Conservation (phyloP, 2,113 vertebrate species). For the Salvator merianae region DNA sequence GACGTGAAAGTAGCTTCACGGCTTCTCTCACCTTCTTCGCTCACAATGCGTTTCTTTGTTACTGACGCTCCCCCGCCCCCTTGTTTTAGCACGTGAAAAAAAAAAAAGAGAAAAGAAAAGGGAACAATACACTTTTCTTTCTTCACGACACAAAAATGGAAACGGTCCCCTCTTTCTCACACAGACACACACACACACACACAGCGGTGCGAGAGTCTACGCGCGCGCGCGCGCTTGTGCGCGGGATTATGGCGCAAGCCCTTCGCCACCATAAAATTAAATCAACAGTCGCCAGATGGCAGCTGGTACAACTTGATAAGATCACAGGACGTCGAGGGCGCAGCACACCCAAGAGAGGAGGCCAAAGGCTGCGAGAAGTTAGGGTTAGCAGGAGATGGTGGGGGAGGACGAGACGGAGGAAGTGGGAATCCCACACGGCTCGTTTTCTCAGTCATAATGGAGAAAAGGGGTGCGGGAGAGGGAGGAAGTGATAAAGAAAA, state of each 20-base stretch:
- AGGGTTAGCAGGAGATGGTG: neutral
- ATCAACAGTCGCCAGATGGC: constrained; percentile 78
- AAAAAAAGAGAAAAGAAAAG: no score
- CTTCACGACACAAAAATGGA: constrained; percentile 43
- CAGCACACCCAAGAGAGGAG: constrained; percentile 8
- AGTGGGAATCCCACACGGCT: neutral
- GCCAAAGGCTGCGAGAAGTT: constrained; percentile 19
- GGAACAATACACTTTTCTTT: neutral
- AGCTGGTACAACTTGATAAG: constrained; percentile 68
- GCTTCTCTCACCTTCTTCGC: constrained; percentile 46
- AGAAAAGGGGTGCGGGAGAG: no score
- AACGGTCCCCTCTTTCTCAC: constrained; percentile 33
- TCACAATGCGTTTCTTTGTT: no score
- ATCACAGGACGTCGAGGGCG: constrained; percentile 36
- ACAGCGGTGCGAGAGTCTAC: neutral
- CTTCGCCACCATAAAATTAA: constrained; percentile 58
- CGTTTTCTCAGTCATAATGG: no score
- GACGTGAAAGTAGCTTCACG: neutral
- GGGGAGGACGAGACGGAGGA: neutral
- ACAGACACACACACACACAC: neutral
- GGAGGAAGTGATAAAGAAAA: no score
- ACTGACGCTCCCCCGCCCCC: neutral
- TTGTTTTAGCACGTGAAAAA: neutral
- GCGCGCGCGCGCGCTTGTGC: neutral
- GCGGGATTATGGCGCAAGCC: constrained; percentile 38